phyloP scores from a whole-genome alignment of 2,113 vertebrate genomes.

The Balaenoptera acutorostrata region DNA sequence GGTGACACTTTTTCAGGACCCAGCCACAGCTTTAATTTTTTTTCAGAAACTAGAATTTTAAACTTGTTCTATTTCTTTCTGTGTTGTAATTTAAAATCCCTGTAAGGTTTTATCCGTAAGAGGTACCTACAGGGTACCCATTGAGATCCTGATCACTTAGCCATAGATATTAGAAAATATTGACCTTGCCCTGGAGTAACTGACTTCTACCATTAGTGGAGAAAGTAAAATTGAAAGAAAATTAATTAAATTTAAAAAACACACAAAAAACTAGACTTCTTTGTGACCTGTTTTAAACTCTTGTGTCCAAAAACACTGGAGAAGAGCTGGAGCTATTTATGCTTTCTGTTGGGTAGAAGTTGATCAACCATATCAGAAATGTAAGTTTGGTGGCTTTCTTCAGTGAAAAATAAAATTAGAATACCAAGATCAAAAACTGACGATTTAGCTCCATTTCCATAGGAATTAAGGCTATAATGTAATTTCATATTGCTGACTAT shows the following conservation, averaged over 20 bases:
- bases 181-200: not conserved
- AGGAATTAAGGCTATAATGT: not conserved
- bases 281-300: not conserved
- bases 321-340: not conserved
- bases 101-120: not conserved
- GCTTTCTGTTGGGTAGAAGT: not conserved
- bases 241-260: not conserved
- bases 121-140: not conserved
- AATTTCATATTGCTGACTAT: not conserved
- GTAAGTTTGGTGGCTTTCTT: not conserved
- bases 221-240: not conserved
- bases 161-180: not conserved
- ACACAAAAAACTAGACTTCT: not conserved
- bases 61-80: not conserved
- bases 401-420: not conserved
- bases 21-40: not conserved
- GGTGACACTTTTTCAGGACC: not conserved
- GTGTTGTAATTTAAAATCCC: not conserved
- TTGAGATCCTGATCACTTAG: not conserved
- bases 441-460: not conserved
- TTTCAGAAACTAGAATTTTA: slow-evolving; percentile 17
- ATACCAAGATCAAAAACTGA: not conserved
- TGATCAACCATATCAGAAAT: not conserved
- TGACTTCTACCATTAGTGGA: not conserved
- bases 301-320: not conserved